Conservation (phyloP, 2,797 vertebrate species). For the Syndactyla subalaris region DNA sequence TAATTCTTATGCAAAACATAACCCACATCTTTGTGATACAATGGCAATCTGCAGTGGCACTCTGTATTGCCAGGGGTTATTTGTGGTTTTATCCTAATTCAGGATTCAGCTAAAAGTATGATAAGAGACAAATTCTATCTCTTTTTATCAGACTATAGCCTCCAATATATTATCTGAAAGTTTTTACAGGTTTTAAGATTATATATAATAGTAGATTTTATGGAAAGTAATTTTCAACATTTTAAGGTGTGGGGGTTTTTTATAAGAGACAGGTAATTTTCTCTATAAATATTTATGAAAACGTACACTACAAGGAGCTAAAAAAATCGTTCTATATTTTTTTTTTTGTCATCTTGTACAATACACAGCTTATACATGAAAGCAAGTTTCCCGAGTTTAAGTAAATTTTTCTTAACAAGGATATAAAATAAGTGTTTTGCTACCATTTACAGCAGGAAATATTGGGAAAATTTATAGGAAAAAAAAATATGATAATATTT, state of each 20-base stretch:
- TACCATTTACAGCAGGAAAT: not conserved
- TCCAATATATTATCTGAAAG: not conserved
- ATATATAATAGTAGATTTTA: not conserved
- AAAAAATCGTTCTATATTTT: constrained; percentile 9
- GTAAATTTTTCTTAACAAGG: not conserved
- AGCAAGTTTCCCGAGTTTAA: not conserved
- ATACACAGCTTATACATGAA: not conserved
- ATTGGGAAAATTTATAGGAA: not conserved
- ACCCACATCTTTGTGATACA: constrained; percentile 4
- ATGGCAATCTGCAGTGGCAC: not conserved
- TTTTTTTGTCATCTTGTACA: constrained; percentile 17
- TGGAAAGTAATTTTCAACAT: constrained; percentile 37
- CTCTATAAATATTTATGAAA: constrained; percentile 63
- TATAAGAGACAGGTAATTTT: constrained; percentile 8
- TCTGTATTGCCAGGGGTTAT: not conserved
- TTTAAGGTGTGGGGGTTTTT: not conserved
- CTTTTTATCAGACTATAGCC: constrained; percentile 13
- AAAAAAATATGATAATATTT: not conserved
- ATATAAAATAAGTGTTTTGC: not conserved
- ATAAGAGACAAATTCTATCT: constrained; percentile 15
- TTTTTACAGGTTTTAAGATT: not conserved
- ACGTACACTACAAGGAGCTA: not conserved
- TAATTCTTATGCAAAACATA: constrained; percentile 3
- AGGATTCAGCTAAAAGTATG: constrained; percentile 18
- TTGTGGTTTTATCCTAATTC: constrained; percentile 55